phyloP scores from a whole-genome alignment of 2,888 invertebrate species.

The Drosophila fungiperda region DNA sequence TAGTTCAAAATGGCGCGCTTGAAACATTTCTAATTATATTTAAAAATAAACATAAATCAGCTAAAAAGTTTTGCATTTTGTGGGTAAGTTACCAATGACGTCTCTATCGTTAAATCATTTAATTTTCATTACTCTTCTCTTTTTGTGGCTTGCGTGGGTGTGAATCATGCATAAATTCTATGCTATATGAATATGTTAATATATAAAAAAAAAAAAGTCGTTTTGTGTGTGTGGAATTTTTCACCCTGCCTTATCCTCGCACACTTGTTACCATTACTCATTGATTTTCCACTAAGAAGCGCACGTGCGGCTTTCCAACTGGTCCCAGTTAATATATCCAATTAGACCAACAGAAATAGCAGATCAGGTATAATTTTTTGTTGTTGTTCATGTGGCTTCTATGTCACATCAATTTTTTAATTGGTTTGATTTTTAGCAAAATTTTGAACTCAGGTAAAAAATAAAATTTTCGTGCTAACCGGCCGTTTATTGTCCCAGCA shows the following conservation, averaged over 20 bases:
- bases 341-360: slow-evolving; percentile 42
- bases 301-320: slow-evolving; percentile 58
- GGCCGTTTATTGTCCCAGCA: slow-evolving; percentile 38
- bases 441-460: slow-evolving; percentile 52
- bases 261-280: slow-evolving; percentile 55
- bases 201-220: too few species aligned
- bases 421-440: slow-evolving; percentile 43
- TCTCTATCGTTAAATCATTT: slow-evolving; percentile 16
- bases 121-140: not conserved
- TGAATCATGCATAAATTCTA: slow-evolving; percentile 46
- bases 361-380: slow-evolving; percentile 6
- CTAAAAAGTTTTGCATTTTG: slow-evolving; percentile 22
- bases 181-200: not conserved
- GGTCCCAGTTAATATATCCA: slow-evolving; percentile 46
- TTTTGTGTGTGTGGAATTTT: slow-evolving; percentile 9
- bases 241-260: slow-evolving; percentile 18
- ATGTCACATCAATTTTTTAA: slow-evolving; percentile 59
- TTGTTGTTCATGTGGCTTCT: slow-evolving; percentile 19
- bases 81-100: slow-evolving; percentile 54
- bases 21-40: slow-evolving; percentile 76
- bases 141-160: slow-evolving; percentile 46
- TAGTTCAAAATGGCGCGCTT: slow-evolving; percentile 81
- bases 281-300: slow-evolving; percentile 54
- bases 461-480: slow-evolving; percentile 39
- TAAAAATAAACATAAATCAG: slow-evolving; percentile 11